Evolutionary conservation across 2,113 vertebrate species (phyloP).

Genomic region (Progne subis): DNA sequence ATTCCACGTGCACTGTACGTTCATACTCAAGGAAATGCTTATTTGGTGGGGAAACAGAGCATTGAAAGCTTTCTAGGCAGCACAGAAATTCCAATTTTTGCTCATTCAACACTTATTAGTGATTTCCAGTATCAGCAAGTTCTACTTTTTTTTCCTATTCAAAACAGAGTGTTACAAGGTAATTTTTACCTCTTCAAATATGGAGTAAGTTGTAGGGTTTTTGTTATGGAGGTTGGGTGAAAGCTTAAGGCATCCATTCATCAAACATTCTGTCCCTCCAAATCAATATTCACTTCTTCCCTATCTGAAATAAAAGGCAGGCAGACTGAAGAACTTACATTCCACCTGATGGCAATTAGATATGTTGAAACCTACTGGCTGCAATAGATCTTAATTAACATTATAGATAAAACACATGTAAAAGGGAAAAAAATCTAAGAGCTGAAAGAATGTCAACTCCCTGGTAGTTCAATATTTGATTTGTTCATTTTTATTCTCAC

Average conservation of each 20-base stretch:
- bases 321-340: neutral
- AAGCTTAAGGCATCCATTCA: neutral
- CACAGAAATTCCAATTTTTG: neutral
- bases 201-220: accelerated
- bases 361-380: neutral
- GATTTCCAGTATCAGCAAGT: neutral
- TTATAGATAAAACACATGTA: accelerated
- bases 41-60: neutral
- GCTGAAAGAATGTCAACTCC: neutral
- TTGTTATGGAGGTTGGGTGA: neutral
- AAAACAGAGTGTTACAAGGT: neutral
- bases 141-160: neutral
- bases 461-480: neutral
- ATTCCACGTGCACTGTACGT: neutral
- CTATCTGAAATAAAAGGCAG: neutral
- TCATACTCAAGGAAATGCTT: neutral
- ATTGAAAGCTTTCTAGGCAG: neutral
- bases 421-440: neutral
- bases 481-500: conserved; percentile 23
- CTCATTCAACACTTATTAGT: neutral
- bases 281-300: neutral
- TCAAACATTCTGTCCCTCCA: neutral
- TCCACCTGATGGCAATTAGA: neutral
- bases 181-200: neutral
- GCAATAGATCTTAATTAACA: neutral